These are phyloP conservation scores for Automeris io DNA, from an alignment of 2,888 invertebrate genomes.

Conservation along the genomic window DNA sequence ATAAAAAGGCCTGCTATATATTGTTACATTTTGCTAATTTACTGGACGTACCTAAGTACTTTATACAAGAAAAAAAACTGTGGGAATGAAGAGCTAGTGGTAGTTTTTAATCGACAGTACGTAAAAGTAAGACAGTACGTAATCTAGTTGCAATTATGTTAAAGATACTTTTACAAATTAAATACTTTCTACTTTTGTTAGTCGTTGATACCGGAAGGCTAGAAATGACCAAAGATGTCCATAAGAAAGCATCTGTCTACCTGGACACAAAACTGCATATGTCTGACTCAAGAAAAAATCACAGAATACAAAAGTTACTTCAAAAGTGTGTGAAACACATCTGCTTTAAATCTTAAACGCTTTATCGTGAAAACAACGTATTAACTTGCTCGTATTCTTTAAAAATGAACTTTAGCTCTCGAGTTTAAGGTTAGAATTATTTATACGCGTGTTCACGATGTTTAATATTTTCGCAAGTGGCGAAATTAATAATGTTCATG, in stretches of 20 bases:
- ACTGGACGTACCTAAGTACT: too few species aligned
- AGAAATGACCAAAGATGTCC: slow-evolving; percentile 33
- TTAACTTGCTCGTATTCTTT: neutral
- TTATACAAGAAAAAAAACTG: too few species aligned
- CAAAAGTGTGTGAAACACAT: slow-evolving; percentile 65
- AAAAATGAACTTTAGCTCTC: slow-evolving; percentile 17
- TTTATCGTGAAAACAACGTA: slow-evolving; percentile 15
- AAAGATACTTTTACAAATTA: slow-evolving; percentile 2
- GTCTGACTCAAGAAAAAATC: slow-evolving; percentile 53
- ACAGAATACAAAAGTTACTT: slow-evolving; percentile 62
- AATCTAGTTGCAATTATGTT: too few species aligned
- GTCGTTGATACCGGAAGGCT: slow-evolving; percentile 33
- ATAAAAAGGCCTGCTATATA: too few species aligned
- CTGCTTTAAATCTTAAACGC: slow-evolving; percentile 44
- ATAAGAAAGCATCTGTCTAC: slow-evolving; percentile 58
- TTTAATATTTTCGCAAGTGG: too few species aligned
- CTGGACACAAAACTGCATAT: slow-evolving; percentile 56
- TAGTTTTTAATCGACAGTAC: too few species aligned
- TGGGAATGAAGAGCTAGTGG: too few species aligned
- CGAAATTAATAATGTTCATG: too few species aligned
- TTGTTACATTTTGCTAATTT: too few species aligned
- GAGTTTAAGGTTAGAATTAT: slow-evolving; percentile 12
- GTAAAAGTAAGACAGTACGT: too few species aligned
- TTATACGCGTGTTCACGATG: too few species aligned
- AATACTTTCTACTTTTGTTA: slow-evolving; percentile 8